Evolutionary conservation across 2,797 vertebrate genomes (phyloP).

Genomic region (Phoeniculus purpureus): DNA sequence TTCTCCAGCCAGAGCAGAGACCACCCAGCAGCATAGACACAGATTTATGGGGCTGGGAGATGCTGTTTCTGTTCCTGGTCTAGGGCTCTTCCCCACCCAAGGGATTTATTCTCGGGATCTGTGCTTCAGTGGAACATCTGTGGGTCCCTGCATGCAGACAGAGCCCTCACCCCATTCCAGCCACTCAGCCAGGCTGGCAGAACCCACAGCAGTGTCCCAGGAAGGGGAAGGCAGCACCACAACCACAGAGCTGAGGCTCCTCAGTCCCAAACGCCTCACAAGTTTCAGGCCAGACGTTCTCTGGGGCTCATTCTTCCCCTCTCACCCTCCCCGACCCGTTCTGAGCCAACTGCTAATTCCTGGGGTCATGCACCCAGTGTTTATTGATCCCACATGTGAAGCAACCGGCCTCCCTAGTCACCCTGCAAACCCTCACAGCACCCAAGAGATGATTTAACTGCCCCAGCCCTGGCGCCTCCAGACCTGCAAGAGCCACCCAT

Average conservation of each 20-base stretch:
- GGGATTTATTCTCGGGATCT: neutral
- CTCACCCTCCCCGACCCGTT: neutral
- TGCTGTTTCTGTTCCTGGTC: constrained; percentile 23
- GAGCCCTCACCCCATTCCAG: neutral
- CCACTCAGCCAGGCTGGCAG: neutral
- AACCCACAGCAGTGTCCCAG: neutral
- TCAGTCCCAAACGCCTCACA: neutral
- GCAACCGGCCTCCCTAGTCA: accelerated
- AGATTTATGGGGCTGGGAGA: constrained; percentile 40
- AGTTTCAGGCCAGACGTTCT: neutral
- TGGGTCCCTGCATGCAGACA: neutral
- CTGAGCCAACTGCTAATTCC: neutral
- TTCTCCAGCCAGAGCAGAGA: neutral
- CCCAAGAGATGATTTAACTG: neutral
- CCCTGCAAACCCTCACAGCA: neutral
- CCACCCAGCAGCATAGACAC: constrained; percentile 32
- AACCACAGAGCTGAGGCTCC: accelerated
- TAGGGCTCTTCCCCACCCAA: constrained; percentile 49
- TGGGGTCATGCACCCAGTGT: neutral
- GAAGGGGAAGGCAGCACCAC: neutral
- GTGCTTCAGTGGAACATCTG: constrained; percentile 4
- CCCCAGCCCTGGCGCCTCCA: accelerated
- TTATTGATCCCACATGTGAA: constrained; percentile 14
- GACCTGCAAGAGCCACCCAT: neutral
- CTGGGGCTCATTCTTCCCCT: neutral